Evolutionary conservation across 2,113 vertebrate genomes (phyloP).

Genomic region (Montifringilla adamsi): DNA sequence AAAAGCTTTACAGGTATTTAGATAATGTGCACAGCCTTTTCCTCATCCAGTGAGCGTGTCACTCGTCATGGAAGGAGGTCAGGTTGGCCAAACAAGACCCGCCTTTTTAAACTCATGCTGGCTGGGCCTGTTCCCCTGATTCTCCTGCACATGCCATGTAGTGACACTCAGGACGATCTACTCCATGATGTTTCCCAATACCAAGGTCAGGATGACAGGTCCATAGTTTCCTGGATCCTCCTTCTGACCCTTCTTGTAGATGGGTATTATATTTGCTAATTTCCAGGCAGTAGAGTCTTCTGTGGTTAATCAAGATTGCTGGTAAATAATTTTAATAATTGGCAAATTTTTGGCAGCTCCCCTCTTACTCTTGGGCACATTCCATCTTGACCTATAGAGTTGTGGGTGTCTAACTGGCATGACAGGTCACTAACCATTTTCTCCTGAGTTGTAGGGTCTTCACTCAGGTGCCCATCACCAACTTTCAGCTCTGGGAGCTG

Average conservation of each 20-base stretch:
- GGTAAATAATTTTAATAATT: not conserved
- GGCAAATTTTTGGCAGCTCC: not conserved
- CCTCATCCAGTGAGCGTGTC: accelerated
- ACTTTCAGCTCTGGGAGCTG: not conserved
- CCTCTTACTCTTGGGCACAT: not conserved
- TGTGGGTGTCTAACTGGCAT: not conserved
- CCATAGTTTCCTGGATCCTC: not conserved
- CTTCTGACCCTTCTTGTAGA: not conserved
- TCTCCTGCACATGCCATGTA: not conserved
- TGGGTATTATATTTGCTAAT: not conserved
- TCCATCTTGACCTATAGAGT: not conserved
- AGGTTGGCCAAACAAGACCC: not conserved
- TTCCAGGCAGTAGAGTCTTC: not conserved
- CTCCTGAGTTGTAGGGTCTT: not conserved
- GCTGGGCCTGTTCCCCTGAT: not conserved
- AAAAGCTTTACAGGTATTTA: not conserved
- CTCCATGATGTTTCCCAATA: not conserved
- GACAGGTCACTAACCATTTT: not conserved
- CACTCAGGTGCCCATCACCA: not conserved
- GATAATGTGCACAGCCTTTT: not conserved
- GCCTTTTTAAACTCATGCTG: not conserved
- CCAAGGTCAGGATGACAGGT: not conserved
- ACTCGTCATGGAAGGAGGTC: not conserved
- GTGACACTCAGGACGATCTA: not conserved
- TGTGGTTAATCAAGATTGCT: not conserved